Conservation (phyloP, 2,113 vertebrate genomes). For the Chaetorhynchus papuensis region DNA sequence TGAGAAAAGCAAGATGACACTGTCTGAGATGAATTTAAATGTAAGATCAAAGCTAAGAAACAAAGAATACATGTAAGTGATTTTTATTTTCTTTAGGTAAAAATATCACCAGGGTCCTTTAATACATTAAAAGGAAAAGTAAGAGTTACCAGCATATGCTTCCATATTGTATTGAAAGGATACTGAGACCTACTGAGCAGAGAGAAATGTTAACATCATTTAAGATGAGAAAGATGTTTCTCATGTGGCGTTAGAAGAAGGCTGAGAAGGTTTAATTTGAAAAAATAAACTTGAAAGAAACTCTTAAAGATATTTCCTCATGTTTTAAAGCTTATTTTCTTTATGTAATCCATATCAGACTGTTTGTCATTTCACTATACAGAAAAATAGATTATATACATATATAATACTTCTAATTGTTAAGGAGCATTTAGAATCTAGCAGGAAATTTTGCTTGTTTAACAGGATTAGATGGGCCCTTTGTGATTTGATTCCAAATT, state of each 20-base stretch:
- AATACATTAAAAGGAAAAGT: not conserved
- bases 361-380: not conserved
- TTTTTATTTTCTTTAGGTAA: not conserved
- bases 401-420: not conserved
- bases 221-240: not conserved
- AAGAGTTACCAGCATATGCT: not conserved
- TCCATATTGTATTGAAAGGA: not conserved
- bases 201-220: not conserved
- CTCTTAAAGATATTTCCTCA: not conserved
- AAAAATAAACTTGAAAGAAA: not conserved
- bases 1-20: constrained; percentile 1
- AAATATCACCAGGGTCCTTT: not conserved
- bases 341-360: not conserved
- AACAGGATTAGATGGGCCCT: not conserved
- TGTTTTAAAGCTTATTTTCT: not conserved
- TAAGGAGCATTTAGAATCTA: not conserved
- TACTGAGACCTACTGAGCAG: not conserved
- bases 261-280: not conserved
- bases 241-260: not conserved
- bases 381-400: not conserved
- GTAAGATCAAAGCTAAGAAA: constrained; percentile 45
- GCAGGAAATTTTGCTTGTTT: not conserved
- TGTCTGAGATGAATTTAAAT: constrained; percentile 28
- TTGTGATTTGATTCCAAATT: not conserved
- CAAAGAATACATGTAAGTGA: not conserved